Base-by-base conservation (phyloP, 2,888 invertebrate species). In the Diaphora mendica region DNA sequence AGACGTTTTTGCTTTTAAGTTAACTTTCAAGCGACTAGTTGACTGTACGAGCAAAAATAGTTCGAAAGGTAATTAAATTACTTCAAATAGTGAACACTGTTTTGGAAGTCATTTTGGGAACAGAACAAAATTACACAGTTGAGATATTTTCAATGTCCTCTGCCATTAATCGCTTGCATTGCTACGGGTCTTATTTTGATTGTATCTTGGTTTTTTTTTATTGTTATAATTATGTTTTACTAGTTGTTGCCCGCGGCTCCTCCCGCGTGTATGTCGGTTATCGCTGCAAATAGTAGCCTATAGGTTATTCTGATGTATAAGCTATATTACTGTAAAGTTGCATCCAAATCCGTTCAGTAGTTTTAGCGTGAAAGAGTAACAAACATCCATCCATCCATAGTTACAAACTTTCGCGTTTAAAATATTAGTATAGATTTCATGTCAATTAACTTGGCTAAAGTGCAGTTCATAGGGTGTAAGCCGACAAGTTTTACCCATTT, bases 401-500 rank as follows among this genome's bases (percentile, higher is more conserved):
- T n/a, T n/a, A n/a, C n/a, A n/a, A n/a, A n/a, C n/a, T n/a, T n/a
- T n/a, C n/a, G n/a, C n/a, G n/a, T n/a, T n/a, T n/a, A n/a, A n/a
- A n/a, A n/a, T n/a, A n/a, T n/a, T n/a, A n/a, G n/a, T n/a, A n/a
- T n/a, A n/a, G n/a, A n/a, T 30, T 26, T 30, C 17, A 17, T 17
- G 62, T 62, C 26, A 15, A 17, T 62, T 7, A 30, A 30, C 26
- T 30, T 59, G 26, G 15, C 59, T 26, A 26, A 35, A 26, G 59
- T 15, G 13, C 13, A 13, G 59, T 39, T 39, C 39, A 39, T 13
- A 26, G 26, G 1, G 3, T 15, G 30, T 30, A 30, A 30, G 17
- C 59, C 30, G 59, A 30, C 23, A 23, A 23, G 30, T 64, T 64
- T 70, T 35, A 55, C 77, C 73, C 68, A 67, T 26, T 39, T 42